phyloP scores from a whole-genome alignment of 2,797 vertebrate species.

The Sebastes minor region DNA sequence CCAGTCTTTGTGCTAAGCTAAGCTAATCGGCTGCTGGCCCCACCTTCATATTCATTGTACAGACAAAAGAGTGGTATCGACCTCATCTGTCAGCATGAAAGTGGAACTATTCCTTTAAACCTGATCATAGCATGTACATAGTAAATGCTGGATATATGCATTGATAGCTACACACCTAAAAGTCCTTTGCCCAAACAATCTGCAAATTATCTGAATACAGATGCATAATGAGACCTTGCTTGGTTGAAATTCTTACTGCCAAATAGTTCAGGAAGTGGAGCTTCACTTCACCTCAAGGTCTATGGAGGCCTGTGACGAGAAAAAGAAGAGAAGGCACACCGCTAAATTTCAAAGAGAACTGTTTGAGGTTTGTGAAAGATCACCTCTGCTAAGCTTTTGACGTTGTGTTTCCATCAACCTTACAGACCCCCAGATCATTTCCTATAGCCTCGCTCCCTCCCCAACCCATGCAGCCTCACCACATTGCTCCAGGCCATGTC shows the following conservation, averaged over 20 bases:
- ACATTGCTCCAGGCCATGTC: conserved; percentile 67
- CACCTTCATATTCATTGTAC: background rate
- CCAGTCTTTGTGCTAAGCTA: background rate
- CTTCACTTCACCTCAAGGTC: background rate
- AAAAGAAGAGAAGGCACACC: background rate
- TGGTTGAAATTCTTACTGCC: background rate
- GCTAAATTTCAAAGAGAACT: conserved; percentile 8
- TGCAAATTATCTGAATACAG: background rate
- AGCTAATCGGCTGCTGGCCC: background rate
- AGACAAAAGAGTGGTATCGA: too few relatives aligned
- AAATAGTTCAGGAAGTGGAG: background rate
- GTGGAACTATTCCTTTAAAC: background rate
- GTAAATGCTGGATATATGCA: background rate
- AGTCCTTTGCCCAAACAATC: background rate
- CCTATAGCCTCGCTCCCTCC: conserved; percentile 18
- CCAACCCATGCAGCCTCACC: conserved; percentile 27
- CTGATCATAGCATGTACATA: background rate
- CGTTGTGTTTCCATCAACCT: conserved; percentile 20
- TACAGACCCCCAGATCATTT: conserved; percentile 17
- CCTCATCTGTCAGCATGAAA: background rate
- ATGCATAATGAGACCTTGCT: background rate
- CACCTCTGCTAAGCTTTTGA: conserved; percentile 24
- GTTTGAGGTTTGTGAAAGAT: background rate
- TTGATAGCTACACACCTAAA: background rate
- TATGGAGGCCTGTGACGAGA: background rate